Percentiles rank a stretch among this genome's conserved stretches.
Evolutionary conservation across 2,797 vertebrate species (phyloP).

Genomic region (Anguilla megastoma): DNA sequence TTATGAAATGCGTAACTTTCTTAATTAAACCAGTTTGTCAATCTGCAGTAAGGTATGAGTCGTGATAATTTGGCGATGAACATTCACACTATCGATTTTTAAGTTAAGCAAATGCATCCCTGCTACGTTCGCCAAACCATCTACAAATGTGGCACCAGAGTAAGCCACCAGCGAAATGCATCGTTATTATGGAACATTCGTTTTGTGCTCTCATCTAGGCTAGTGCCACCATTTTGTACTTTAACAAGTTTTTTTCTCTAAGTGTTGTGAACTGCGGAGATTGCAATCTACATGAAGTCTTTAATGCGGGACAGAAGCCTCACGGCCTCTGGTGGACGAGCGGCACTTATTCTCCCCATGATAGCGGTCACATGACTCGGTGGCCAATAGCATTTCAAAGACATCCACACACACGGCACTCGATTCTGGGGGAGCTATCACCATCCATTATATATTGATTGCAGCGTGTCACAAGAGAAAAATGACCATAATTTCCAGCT

Average conservation of each 20-base stretch:
- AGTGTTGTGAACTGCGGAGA: background rate
- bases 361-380: background rate
- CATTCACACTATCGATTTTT: too few relatives aligned
- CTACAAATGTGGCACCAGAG: too few relatives aligned
- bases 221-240: too few relatives aligned
- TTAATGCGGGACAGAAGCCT: background rate
- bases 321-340: background rate
- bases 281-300: background rate
- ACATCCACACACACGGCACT: background rate
- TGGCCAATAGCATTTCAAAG: background rate
- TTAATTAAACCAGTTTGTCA: too few relatives aligned
- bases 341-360: background rate
- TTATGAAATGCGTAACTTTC: too few relatives aligned
- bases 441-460: background rate
- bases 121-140: too few relatives aligned
- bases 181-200: too few relatives aligned
- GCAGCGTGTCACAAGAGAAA: background rate
- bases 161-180: too few relatives aligned
- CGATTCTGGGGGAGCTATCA: background rate
- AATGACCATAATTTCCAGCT: constrained; percentile 11
- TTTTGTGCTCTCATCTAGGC: too few relatives aligned
- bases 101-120: too few relatives aligned
- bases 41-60: too few relatives aligned
- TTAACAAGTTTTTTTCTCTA: background rate
- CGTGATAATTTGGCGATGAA: too few relatives aligned